phyloP scores from a whole-genome alignment of 2,888 invertebrate species.

The Stenotaenia linearis region DNA sequence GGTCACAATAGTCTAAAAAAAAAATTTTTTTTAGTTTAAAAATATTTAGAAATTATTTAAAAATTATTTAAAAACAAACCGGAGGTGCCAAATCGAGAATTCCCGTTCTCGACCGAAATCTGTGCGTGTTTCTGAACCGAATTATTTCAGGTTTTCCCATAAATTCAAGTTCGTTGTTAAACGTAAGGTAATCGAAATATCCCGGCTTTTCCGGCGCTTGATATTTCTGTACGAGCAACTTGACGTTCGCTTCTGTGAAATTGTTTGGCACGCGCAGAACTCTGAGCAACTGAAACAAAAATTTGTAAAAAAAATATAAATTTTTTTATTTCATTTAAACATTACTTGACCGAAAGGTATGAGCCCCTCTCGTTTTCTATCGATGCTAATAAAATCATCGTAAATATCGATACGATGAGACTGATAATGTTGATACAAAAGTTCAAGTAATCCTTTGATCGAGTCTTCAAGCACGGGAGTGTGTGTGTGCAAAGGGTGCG shows the following conservation, averaged over 20 bases:
- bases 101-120: neutral
- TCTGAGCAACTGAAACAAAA: conserved; percentile 17
- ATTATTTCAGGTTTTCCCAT: neutral
- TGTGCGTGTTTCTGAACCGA: neutral
- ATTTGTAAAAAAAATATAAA: too few relatives aligned
- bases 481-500: conserved; percentile 8
- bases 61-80: neutral
- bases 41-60: neutral
- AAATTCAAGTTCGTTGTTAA: conserved; percentile 26
- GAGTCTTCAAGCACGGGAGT: neutral
- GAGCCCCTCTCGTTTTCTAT: neutral
- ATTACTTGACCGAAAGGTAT: conserved; percentile 29
- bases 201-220: conserved; percentile 31
- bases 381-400: neutral
- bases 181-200: conserved; percentile 30
- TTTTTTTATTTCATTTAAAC: too few relatives aligned
- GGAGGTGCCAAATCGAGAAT: conserved; percentile 20
- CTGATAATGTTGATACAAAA: neutral
- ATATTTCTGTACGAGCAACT: conserved; percentile 29
- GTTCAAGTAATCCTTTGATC: neutral
- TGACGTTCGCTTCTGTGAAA: conserved; percentile 30
- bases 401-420: conserved; percentile 5
- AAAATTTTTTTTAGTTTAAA: neutral
- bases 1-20: conserved; percentile 1
- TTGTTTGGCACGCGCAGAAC: neutral